Conservation (phyloP, 2,113 vertebrate genomes). For the Sorex fumeus region DNA sequence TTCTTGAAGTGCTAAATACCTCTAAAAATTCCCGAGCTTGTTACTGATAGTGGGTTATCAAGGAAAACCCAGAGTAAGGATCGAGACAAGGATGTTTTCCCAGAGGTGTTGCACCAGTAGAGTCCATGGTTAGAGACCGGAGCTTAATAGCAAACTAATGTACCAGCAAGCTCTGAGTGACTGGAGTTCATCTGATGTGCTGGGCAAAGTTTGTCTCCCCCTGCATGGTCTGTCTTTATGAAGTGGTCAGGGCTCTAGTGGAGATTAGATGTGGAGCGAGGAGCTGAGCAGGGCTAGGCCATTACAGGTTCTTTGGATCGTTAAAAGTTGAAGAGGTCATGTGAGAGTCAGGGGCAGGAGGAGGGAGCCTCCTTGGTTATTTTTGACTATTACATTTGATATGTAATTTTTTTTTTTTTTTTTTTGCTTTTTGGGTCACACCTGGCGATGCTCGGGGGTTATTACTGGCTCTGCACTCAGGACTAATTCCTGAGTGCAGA, state of each 20-base stretch:
- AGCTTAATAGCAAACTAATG: too few species aligned
- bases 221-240: background rate
- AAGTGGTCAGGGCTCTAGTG: background rate
- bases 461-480: too few species aligned
- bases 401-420: too few species aligned
- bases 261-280: background rate
- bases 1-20: background rate
- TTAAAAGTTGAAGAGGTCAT: background rate
- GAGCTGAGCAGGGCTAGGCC: background rate
- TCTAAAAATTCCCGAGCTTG: background rate
- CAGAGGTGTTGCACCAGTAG: background rate
- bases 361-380: background rate
- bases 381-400: background rate
- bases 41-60: background rate
- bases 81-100: background rate
- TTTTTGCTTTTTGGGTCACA: too few species aligned
- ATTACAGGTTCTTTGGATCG: background rate
- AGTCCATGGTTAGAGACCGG: background rate
- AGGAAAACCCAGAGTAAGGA: background rate
- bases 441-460: too few species aligned
- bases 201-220: background rate
- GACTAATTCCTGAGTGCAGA: too few species aligned
- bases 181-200: background rate
- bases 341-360: background rate
- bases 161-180: background rate